Conservation (phyloP, 2,888 invertebrate species). For the Mesoligia furuncula region DNA sequence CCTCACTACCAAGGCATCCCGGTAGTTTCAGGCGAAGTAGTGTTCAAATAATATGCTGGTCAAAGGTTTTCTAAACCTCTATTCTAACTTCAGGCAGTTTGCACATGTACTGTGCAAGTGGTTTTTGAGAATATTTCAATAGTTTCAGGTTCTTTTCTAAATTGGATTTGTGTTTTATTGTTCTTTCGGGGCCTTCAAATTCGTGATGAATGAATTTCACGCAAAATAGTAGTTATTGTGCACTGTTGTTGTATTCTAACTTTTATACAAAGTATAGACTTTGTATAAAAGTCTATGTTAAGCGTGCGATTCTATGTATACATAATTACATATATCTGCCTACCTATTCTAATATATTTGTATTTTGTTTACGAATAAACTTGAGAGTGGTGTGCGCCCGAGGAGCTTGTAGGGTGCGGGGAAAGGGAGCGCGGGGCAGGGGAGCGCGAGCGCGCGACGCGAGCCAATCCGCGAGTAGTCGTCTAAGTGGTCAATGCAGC, state of each 20-base stretch:
- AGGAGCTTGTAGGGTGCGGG: too few species aligned
- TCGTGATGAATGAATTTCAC: neutral
- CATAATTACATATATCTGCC: too few species aligned
- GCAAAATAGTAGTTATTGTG: neutral
- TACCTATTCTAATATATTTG: too few species aligned
- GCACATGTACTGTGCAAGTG: conserved; percentile 30
- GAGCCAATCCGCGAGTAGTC: too few species aligned
- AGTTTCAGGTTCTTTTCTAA: conserved; percentile 8
- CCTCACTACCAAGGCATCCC: conserved; percentile 67
- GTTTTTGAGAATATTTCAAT: conserved; percentile 28
- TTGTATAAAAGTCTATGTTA: too few species aligned
- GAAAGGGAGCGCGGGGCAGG: too few species aligned
- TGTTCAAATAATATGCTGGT: conserved; percentile 53
- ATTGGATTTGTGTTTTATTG: conserved; percentile 1
- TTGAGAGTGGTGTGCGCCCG: too few species aligned
- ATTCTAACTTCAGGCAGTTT: conserved; percentile 37
- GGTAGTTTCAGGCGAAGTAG: conserved; percentile 62
- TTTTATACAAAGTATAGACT: too few species aligned
- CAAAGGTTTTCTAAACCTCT: conserved; percentile 43
- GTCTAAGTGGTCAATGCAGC: too few species aligned
- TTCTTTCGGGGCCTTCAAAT: neutral
- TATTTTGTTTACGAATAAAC: too few species aligned
- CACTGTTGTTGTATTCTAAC: neutral
- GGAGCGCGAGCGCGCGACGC: too few species aligned
- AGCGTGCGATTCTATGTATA: too few species aligned